These are phyloP conservation scores for Gymnopithys bicolor DNA, from an alignment of 2,797 vertebrate species.

Conservation along the genomic window DNA sequence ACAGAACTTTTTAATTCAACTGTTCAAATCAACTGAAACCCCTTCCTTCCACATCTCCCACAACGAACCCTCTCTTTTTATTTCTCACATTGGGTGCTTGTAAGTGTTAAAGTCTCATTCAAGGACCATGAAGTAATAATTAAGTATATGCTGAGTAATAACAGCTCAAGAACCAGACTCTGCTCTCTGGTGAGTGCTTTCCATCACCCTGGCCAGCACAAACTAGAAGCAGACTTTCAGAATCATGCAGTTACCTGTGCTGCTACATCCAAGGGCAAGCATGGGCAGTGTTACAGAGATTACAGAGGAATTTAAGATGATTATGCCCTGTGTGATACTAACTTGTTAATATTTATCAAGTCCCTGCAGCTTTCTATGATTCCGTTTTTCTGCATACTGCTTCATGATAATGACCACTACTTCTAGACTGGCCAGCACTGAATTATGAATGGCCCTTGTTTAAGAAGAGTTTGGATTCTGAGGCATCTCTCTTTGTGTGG, in stretches of 20 bases:
- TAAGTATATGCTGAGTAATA: not conserved
- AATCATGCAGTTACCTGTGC: rapidly evolving
- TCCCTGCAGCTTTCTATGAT: not conserved
- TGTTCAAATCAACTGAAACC: no score
- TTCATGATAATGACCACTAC: not conserved
- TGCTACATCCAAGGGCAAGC: not conserved
- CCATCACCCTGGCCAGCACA: not conserved
- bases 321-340: not conserved
- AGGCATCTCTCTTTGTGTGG: not conserved
- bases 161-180: not conserved
- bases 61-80: no score
- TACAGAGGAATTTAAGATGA: not conserved
- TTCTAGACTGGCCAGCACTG: not conserved
- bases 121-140: constrained; percentile 1
- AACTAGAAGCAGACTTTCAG: not conserved
- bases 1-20: no score
- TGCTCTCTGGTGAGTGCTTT: constrained; percentile 1
- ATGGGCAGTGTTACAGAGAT: not conserved
- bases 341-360: constrained; percentile 39
- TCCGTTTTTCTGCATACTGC: not conserved
- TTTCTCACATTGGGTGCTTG: no score
- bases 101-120: not conserved
- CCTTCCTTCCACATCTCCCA: no score
- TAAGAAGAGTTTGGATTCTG: not conserved
- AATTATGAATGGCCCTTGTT: constrained; percentile 12